Evolutionary conservation across 2,888 invertebrate species (phyloP).

Genomic region (Atherix ibis): DNA sequence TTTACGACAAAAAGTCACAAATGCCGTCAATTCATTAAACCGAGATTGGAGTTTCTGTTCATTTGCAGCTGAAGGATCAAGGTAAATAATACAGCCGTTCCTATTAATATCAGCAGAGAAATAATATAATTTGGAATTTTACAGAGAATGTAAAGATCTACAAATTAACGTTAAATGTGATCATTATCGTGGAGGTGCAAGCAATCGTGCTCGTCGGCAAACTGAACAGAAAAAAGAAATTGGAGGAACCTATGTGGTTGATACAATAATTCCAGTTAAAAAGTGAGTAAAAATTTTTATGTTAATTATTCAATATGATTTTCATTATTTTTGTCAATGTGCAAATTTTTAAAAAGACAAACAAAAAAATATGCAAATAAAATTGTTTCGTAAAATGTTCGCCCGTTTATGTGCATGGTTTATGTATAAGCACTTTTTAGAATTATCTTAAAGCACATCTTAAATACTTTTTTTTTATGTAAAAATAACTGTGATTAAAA

Average conservation of each 20-base stretch:
- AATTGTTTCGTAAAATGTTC: too few species aligned
- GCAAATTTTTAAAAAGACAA: conserved; percentile 1
- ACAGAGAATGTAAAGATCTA: conserved; percentile 75
- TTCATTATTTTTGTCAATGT: not conserved
- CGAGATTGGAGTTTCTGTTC: conserved; percentile 96
- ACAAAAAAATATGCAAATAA: too few species aligned
- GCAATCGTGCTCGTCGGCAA: conserved; percentile 50
- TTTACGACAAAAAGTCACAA: conserved; percentile 71
- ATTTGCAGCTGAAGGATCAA: conserved; percentile 63
- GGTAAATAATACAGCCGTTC: conserved; percentile 13
- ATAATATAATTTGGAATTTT: conserved; percentile 32
- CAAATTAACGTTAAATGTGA: conserved; percentile 86
- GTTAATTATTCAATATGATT: not conserved
- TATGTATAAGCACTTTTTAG: conserved; percentile 4
- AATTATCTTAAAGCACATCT: conserved; percentile 3
- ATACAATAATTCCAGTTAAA: conserved; percentile 68
- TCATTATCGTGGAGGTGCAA: conserved; percentile 42
- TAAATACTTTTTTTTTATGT: not conserved
- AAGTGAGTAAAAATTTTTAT: conserved; percentile 47
- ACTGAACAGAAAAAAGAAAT: conserved; percentile 39
- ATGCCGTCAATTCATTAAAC: conserved; percentile 79
- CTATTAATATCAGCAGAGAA: not conserved
- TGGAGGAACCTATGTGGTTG: conserved; percentile 67
- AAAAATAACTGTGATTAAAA: conserved; percentile 3
- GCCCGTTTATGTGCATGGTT: conserved; percentile 4